Conservation (phyloP, 30 jellyfish, hydroid and myxozoan species). For the Aurelia coerulea region DNA sequence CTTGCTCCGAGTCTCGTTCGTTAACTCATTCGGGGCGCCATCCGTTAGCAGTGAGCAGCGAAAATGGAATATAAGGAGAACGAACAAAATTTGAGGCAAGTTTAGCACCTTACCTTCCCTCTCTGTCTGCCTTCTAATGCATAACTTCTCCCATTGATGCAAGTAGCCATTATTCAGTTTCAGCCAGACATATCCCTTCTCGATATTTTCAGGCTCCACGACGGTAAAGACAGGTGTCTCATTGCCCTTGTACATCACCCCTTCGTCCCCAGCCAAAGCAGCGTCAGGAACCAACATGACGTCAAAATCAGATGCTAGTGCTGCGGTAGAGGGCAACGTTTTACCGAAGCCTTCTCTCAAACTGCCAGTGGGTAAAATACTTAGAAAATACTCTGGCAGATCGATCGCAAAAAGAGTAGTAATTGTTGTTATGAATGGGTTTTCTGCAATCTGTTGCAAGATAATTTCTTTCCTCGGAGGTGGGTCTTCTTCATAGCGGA, state of each 20-base stretch:
- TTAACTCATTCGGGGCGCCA: no score
- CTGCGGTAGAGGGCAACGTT: conserved; percentile 59
- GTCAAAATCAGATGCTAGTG: conserved; percentile 62
- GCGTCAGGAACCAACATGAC: conserved; percentile 66
- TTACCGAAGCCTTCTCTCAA: conserved; percentile 73
- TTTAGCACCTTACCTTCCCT: conserved; percentile 9
- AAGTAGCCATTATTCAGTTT: conserved; percentile 47
- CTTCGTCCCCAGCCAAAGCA: conserved; percentile 25
- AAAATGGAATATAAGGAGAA: no score
- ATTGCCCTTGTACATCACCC: background rate
- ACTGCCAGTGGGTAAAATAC: conserved; percentile 71
- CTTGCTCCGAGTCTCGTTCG: no score
- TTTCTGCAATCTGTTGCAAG: background rate
- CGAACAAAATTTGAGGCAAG: no score
- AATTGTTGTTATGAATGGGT: conserved; percentile 38
- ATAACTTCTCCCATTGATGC: conserved; percentile 42
- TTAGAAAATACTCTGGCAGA: conserved; percentile 62
- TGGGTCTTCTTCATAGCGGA: conserved; percentile 56
- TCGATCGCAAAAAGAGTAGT: conserved; percentile 23
- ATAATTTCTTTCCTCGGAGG: conserved; percentile 10
- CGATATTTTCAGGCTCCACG: conserved; percentile 30
- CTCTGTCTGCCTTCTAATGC: conserved; percentile 35
- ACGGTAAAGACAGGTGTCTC: conserved; percentile 33
- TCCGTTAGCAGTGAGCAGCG: no score
- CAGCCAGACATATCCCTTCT: conserved; percentile 50